Evolutionary conservation across 2,888 invertebrate species (phyloP), one percentile per base, ranked within the genome.

Genomic region (Eumerus sabulonum): DNA sequence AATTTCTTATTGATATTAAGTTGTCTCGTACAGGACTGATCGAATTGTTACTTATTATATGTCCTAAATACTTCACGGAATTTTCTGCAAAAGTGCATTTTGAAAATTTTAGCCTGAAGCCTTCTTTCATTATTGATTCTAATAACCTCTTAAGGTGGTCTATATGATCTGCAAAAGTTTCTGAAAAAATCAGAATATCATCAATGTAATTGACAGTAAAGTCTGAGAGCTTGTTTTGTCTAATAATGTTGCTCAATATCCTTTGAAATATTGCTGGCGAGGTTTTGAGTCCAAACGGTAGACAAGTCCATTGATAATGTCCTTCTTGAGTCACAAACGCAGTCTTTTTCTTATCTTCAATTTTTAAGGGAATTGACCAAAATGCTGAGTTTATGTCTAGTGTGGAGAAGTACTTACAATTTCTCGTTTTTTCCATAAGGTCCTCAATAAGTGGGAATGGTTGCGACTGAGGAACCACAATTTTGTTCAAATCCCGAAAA

Each of bases 171-270:
- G 27, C 27, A 4, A 27, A 27, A 27, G 27, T 62, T 64, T 79
- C 73, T 18, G 81, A 82, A 53, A 81, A 83, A 54, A 77, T 62
- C 9, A 82, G 44, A 40, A 83, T 81, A 44, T 82, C 82, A 59
- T 83, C 83, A 51, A 83, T 81, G 57, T 81, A 82, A 48, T 82
- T 82, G 36, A 62, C 81, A 17, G 76, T 36, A 44, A 82, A 82
- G 36, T 76, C 66, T 53, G 63, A 27, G n/a, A 82, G 66, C 48
- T 81, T 82, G 38, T 82, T 47, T 57, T 82, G 82, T 57, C 74
- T 68, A 38, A 82, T 59, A 5, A 83, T 82, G 19, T 82, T 82
- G 40, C 76, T 72, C 13, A 83, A 36, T 60, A 82, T 82, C 60
- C 82, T 66, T 68, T 83, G 81, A 44, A 82, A 82, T 14, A 81